phyloP scores from a whole-genome alignment of 2,797 vertebrate species.

The Amblyopsis hoosieri region DNA sequence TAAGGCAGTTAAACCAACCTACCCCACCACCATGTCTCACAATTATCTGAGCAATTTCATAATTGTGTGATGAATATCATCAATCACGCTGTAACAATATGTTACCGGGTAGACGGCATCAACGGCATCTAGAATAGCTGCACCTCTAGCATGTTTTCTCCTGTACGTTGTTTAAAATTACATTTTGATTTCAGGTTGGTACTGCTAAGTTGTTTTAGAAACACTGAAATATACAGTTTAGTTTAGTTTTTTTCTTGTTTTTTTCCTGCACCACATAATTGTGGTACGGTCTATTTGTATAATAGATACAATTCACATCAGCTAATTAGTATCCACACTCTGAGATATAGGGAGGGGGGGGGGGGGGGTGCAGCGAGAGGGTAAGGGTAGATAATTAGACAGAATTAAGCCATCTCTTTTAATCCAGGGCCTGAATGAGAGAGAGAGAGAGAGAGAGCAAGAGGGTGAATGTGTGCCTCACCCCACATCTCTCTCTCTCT shows the following conservation, averaged over 20 bases:
- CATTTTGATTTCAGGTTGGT: constrained; percentile 26
- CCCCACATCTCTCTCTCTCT: constrained; percentile 2
- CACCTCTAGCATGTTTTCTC: constrained; percentile 33
- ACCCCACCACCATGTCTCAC: constrained; percentile 43
- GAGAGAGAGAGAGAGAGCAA: constrained; percentile 45
- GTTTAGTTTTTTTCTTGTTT: constrained; percentile 5
- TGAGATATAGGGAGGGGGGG: constrained; percentile 55
- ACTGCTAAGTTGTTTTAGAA: constrained; percentile 41
- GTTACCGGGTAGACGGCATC: constrained; percentile 47
- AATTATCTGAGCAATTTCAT: constrained; percentile 70
- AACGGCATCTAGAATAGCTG: constrained; percentile 31
- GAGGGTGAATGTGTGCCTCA: constrained; percentile 27
- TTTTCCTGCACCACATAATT: constrained; percentile 38
- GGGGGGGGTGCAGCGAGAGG: constrained; percentile 57
- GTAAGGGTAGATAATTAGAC: constrained; percentile 79
- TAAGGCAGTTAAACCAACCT: constrained; percentile 35
- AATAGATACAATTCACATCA: constrained; percentile 70
- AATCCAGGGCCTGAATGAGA: constrained; percentile 78
- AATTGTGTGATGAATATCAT: constrained; percentile 69
- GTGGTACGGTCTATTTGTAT: constrained; percentile 57
- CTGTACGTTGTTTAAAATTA: constrained; percentile 27
- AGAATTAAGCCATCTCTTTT: constrained; percentile 86
- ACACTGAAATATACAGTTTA: constrained; percentile 28
- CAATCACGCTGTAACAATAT: constrained; percentile 55
- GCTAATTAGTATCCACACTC: constrained; percentile 77